phyloP scores from a whole-genome alignment of 2,797 vertebrate genomes.

The Ambastaia sidthimunki region DNA sequence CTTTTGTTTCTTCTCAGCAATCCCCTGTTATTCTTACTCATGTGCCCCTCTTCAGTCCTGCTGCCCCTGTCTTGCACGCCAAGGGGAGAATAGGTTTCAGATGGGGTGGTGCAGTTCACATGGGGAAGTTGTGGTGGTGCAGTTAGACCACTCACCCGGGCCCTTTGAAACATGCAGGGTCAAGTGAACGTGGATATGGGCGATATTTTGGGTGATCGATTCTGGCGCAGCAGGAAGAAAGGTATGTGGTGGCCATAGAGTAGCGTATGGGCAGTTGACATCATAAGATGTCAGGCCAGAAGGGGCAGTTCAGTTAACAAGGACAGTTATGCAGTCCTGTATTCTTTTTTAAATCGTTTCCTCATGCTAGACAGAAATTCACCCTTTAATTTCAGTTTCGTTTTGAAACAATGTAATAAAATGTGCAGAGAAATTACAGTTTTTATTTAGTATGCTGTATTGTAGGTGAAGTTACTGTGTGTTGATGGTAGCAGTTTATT shows the following conservation, averaged over 20 bases:
- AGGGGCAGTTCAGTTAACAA: not conserved
- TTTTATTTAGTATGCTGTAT: not conserved
- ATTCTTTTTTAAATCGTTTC: no score
- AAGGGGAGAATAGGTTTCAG: constrained; percentile 58
- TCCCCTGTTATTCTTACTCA: constrained; percentile 56
- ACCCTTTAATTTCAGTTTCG: not conserved
- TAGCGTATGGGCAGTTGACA: not conserved
- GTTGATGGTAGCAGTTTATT: constrained; percentile 32
- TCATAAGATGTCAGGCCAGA: constrained; percentile 12
- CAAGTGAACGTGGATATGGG: constrained; percentile 65
- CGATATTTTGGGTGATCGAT: constrained; percentile 80
- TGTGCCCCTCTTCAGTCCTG: constrained; percentile 59
- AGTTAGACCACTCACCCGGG: constrained; percentile 27
- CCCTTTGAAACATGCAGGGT: constrained; percentile 46
- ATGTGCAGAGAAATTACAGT: not conserved
- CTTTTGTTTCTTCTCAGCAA: constrained; percentile 73
- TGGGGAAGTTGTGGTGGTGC: constrained; percentile 48
- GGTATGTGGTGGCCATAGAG: constrained; percentile 68
- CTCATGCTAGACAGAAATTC: constrained; percentile 55
- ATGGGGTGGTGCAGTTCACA: constrained; percentile 54
- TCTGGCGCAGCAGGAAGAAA: constrained; percentile 83
- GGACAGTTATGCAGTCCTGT: not conserved
- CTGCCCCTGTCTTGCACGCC: constrained; percentile 58
- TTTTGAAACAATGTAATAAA: not conserved
- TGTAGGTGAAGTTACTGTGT: constrained; percentile 73